A percentile compares a stretch with the other conserved stretches of the same genome.
phyloP scores from a whole-genome alignment of 2,797 vertebrate genomes.

The Lagorchestes hirsutus region DNA sequence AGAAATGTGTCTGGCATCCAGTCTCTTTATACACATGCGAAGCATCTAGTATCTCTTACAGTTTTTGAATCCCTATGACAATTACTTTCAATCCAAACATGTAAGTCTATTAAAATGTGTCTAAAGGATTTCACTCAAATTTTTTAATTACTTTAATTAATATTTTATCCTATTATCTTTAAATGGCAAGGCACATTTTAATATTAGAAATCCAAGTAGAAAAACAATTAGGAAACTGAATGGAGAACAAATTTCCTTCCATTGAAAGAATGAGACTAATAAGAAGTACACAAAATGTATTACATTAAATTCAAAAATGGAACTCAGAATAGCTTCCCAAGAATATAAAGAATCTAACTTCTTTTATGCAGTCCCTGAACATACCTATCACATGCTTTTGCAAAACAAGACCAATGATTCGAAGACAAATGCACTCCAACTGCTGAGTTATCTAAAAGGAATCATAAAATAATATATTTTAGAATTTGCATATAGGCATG shows the following conservation, averaged over 20 bases:
- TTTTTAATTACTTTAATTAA: slow-evolving; percentile 37
- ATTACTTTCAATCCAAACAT: slow-evolving; percentile 20
- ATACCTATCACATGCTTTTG: slow-evolving; percentile 99
- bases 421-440: slow-evolving; percentile 97
- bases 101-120: slow-evolving; percentile 4
- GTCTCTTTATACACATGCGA: neutral
- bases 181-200: slow-evolving; percentile 44
- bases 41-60: neutral
- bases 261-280: slow-evolving; percentile 51
- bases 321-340: slow-evolving; percentile 8
- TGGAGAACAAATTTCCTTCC: slow-evolving; percentile 1
- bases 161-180: slow-evolving; percentile 11
- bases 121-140: slow-evolving; percentile 31
- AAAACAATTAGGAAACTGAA: slow-evolving; percentile 28
- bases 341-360: slow-evolving; percentile 19
- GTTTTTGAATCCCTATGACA: slow-evolving; percentile 34
- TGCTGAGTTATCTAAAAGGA: slow-evolving; percentile 94
- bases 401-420: slow-evolving; percentile 96
- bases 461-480: neutral
- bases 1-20: neutral
- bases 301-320: slow-evolving; percentile 34
- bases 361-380: slow-evolving; percentile 66
- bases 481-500: neutral
- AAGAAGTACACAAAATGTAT: slow-evolving; percentile 38
- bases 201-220: slow-evolving; percentile 24